These are phyloP conservation scores for Lasioglossum marginatum DNA, from an alignment of 2,888 invertebrate species.

Conservation along the genomic window DNA sequence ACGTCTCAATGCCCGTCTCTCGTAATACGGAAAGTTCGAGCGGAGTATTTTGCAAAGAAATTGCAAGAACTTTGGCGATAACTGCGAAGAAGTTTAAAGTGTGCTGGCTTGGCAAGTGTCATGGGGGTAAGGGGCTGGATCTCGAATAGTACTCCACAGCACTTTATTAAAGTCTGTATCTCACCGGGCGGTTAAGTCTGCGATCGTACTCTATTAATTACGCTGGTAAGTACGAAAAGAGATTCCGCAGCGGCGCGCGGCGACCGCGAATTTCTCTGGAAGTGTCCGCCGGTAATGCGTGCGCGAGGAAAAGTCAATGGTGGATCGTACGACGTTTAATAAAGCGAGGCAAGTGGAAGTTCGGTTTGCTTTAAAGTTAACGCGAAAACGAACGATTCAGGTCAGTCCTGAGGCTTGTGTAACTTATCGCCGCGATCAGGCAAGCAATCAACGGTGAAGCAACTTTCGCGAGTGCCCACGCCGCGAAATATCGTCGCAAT, in stretches of 20 bases:
- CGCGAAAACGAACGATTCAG: slow-evolving; percentile 5
- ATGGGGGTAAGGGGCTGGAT: rapidly evolving
- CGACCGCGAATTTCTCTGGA: too few species aligned
- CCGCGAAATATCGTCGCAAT: slow-evolving; percentile 1
- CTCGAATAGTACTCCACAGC: neutral
- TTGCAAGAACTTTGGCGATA: neutral
- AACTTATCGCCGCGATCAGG: slow-evolving; percentile 1
- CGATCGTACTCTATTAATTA: neutral
- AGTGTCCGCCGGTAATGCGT: neutral
- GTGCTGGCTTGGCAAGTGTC: neutral
- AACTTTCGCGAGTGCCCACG: neutral
- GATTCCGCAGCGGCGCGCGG: neutral
- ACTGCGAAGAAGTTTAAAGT: neutral
- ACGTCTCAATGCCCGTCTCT: neutral
- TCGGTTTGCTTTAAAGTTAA: slow-evolving; percentile 28
- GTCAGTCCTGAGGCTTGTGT: slow-evolving; percentile 13
- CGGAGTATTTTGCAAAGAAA: neutral
- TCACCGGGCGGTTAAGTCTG: neutral
- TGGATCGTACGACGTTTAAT: slow-evolving; percentile 14
- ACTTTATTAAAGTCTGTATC: neutral
- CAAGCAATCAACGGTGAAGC: slow-evolving; percentile 12
- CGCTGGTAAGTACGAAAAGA: neutral
- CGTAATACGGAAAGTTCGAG: neutral
- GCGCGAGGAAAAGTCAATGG: neutral
- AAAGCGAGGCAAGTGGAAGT: neutral